phyloP scores from a whole-genome alignment of 1,140 invertebrate genomes.

The Gonioctena quinquepunctata region DNA sequence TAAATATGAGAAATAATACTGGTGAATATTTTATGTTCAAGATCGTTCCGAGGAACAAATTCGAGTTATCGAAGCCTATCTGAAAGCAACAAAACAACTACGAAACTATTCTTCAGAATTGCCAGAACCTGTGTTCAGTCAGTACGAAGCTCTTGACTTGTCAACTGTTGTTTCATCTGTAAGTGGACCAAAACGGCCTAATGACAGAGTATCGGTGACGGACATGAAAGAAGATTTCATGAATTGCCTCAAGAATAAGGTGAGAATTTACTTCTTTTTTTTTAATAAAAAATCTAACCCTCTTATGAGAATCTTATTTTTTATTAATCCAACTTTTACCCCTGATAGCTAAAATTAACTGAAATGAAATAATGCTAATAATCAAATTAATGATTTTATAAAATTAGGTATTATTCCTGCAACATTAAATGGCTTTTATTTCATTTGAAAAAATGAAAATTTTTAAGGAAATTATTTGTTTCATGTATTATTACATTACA shows the following conservation, averaged over 20 bases:
- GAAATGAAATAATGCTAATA: too few species aligned
- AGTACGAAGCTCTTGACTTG: conserved; percentile 87
- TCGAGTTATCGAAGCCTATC: conserved; percentile 82
- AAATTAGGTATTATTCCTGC: too few species aligned
- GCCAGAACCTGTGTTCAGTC: conserved; percentile 86
- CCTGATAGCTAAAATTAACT: too few species aligned
- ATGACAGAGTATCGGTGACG: conserved; percentile 89
- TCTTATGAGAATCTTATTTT: too few species aligned
- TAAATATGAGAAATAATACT: too few species aligned
- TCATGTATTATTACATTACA: too few species aligned
- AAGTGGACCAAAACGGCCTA: conserved; percentile 95
- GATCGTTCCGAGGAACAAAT: conserved; percentile 84
- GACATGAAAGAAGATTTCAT: conserved; percentile 91
- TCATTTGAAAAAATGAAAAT: background rate
- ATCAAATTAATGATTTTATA: too few species aligned
- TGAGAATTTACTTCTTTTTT: conserved; percentile 60
- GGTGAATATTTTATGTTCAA: conserved; percentile 56
- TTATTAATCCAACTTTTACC: too few species aligned
- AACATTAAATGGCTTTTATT: too few species aligned
- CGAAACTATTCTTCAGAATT: conserved; percentile 77
- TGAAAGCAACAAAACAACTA: conserved; percentile 80
- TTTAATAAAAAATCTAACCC: too few species aligned
- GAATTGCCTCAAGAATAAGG: conserved; percentile 87
- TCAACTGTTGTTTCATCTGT: conserved; percentile 89
- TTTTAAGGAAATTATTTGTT: background rate